These are phyloP conservation scores for Macaca fascicularis DNA, from an alignment of 2,113 vertebrate species.

Conservation along the genomic window DNA sequence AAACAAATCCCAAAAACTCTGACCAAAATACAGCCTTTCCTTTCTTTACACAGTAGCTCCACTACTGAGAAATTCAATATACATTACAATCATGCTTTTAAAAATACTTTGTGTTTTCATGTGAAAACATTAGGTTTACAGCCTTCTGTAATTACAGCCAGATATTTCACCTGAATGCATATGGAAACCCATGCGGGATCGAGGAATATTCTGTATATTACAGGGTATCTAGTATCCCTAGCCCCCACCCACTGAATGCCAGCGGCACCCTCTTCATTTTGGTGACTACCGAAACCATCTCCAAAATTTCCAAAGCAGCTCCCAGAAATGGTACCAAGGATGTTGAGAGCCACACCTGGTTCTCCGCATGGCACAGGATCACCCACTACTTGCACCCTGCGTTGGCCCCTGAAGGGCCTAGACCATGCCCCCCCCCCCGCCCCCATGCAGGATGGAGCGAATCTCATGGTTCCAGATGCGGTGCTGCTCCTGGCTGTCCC, in stretches of 20 bases:
- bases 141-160: background rate
- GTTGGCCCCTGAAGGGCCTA: background rate
- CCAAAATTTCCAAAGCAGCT: background rate
- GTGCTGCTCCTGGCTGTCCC: background rate
- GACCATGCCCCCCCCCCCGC: accelerated
- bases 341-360: background rate
- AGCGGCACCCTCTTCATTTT: background rate
- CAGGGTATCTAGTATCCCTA: background rate
- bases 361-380: background rate
- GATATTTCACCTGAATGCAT: background rate
- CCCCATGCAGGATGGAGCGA: too few relatives aligned
- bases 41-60: background rate
- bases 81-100: background rate
- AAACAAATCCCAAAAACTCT: background rate
- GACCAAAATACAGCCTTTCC: background rate
- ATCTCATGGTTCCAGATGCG: too few relatives aligned
- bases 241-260: background rate
- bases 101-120: background rate
- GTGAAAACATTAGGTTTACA: background rate
- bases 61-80: background rate
- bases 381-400: background rate
- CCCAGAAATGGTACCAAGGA: background rate
- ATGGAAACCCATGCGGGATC: background rate
- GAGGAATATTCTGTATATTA: background rate
- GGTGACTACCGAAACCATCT: background rate